Evolutionary conservation across 2,113 vertebrate genomes (phyloP).

Genomic region (Cyanoramphus novaezelandiae): DNA sequence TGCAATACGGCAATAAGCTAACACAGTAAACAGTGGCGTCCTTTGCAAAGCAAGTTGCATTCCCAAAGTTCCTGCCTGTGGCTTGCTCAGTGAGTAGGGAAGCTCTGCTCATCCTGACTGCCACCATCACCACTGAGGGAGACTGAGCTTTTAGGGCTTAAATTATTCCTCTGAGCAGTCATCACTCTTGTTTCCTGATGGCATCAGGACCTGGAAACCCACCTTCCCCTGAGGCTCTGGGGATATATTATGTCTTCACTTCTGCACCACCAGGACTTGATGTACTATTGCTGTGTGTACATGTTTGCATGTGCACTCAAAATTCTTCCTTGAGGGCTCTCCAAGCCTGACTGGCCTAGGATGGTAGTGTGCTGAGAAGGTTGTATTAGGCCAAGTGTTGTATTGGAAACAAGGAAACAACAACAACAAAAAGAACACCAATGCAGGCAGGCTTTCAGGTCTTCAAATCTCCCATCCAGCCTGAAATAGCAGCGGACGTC

Average conservation of each 20-base stretch:
- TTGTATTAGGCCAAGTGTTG: neutral
- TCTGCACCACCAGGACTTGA: neutral
- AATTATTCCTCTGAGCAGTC: neutral
- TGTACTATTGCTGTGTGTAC: accelerated
- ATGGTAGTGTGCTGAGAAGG: neutral
- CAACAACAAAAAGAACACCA: neutral
- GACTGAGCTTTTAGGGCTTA: accelerated
- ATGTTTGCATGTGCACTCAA: accelerated
- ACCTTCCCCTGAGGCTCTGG: neutral
- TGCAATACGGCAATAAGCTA: neutral
- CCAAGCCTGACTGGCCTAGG: no score
- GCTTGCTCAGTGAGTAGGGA: neutral
- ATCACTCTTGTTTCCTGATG: neutral
- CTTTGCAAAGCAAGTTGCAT: neutral
- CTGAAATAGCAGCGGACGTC: neutral
- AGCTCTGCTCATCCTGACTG: neutral
- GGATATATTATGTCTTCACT: neutral
- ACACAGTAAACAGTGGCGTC: neutral
- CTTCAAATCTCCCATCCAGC: neutral
- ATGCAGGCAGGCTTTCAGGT: neutral
- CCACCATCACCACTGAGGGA: accelerated
- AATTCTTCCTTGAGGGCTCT: neutral
- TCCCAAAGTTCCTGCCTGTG: neutral
- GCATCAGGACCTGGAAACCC: neutral
- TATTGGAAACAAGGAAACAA: neutral